Evolutionary conservation across 2,113 vertebrate genomes (phyloP).

Genomic region (Alethe castanea): DNA sequence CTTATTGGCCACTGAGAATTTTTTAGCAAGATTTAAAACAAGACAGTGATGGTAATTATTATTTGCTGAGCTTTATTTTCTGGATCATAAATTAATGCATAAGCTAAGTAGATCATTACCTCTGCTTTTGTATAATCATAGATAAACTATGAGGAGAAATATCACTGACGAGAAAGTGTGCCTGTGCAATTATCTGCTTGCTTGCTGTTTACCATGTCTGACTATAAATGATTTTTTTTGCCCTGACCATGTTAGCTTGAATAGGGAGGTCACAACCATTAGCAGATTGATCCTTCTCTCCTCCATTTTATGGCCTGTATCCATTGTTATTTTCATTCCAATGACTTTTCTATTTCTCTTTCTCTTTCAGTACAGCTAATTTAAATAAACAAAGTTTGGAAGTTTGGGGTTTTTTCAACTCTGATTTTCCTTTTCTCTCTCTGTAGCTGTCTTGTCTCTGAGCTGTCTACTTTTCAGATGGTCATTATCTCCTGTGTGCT

Average conservation of each 20-base stretch:
- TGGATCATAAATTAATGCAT: neutral
- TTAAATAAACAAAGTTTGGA: conserved; percentile 33
- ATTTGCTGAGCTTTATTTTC: neutral
- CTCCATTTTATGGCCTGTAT: neutral
- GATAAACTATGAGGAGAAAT: neutral
- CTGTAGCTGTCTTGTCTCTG: neutral
- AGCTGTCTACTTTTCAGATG: neutral
- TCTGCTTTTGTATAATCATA: neutral
- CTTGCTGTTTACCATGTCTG: conserved; percentile 12
- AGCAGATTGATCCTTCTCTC: conserved; percentile 32
- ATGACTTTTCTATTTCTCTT: conserved; percentile 2
- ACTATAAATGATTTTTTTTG: conserved; percentile 41
- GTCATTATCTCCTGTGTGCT: neutral
- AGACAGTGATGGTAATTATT: neutral
- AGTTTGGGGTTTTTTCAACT: neutral
- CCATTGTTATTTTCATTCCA: conserved; percentile 24
- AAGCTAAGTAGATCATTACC: conserved; percentile 15
- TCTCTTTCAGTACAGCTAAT: conserved; percentile 12
- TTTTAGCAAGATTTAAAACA: neutral
- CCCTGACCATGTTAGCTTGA: neutral
- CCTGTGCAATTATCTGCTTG: conserved; percentile 18
- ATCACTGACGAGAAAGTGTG: neutral
- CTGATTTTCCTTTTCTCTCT: neutral
- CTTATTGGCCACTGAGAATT: neutral
- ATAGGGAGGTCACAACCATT: conserved; percentile 44